Conservation (phyloP, 2,888 invertebrate species). For the Brenthis ino region DNA sequence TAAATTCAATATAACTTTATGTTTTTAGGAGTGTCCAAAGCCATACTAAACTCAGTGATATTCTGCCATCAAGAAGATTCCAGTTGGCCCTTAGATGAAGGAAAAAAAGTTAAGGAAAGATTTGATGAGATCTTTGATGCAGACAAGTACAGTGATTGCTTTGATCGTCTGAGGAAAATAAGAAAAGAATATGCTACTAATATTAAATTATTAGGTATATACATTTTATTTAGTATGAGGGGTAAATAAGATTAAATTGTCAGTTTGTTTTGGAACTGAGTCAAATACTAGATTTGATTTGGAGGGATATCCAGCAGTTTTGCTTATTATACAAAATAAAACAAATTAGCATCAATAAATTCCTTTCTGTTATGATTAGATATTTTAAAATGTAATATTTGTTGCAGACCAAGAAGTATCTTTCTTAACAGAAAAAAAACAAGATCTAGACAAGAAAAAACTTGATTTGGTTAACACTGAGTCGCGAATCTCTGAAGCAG, state of each 20-base stretch:
- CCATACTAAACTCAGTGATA: slow-evolving; percentile 97
- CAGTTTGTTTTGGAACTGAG: no score
- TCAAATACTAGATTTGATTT: no score
- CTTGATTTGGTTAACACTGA: slow-evolving; percentile 81
- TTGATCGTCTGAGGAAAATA: slow-evolving; percentile 87
- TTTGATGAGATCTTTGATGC: slow-evolving; percentile 99
- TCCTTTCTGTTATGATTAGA: no score
- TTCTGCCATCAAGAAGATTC: slow-evolving; percentile 99
- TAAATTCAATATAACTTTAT: slow-evolving; percentile 32
- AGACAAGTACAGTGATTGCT: slow-evolving; percentile 93
- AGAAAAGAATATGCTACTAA: slow-evolving; percentile 83
- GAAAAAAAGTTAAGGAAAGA: slow-evolving; percentile 94
- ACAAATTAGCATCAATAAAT: no score
- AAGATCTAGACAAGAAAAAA: slow-evolving; percentile 83
- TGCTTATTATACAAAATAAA: no score
- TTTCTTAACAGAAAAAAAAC: slow-evolving; percentile 80
- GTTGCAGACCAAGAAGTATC: slow-evolving; percentile 77
- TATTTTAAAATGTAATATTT: background rate
- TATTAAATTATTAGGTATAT: slow-evolving; percentile 80
- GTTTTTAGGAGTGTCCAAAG: slow-evolving; percentile 93
- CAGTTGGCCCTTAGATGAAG: slow-evolving; percentile 97
- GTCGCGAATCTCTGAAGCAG: slow-evolving; percentile 83
- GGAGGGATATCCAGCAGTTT: no score
- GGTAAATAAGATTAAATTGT: no score
- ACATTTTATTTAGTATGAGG: background rate